Conservation (phyloP, 2,797 vertebrate genomes). For the Spheniscus humboldti region DNA sequence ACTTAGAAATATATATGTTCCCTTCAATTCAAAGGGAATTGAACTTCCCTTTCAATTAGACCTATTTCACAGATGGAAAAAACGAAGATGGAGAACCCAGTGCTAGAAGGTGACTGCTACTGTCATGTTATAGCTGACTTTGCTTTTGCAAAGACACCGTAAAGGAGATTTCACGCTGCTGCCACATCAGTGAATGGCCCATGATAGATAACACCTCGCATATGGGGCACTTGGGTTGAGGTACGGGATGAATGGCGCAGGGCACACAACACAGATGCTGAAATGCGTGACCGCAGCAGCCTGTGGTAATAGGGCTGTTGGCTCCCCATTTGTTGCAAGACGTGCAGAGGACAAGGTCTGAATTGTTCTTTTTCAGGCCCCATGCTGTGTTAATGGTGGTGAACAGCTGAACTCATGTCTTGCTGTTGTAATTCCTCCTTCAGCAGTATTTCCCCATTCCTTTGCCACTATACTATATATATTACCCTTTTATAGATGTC, state of each 20-base stretch:
- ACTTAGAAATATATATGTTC: neutral
- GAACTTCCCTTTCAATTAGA: neutral
- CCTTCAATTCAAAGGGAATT: neutral
- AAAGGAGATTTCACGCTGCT: neutral
- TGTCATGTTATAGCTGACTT: neutral
- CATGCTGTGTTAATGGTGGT: neutral
- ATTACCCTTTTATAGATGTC: neutral
- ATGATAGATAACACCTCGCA: rapidly evolving
- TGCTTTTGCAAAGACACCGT: neutral
- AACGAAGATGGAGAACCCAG: neutral
- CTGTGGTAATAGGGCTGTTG: neutral
- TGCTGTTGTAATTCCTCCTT: neutral
- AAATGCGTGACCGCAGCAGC: rapidly evolving
- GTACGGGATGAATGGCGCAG: neutral
- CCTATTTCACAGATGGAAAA: neutral
- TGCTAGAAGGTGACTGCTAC: neutral
- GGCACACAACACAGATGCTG: neutral
- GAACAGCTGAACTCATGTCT: neutral
- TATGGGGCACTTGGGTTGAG: rapidly evolving
- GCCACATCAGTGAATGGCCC: neutral
- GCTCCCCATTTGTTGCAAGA: neutral
- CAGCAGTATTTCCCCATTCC: neutral
- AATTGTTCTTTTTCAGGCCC: neutral
- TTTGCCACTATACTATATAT: neutral
- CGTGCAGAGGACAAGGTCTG: neutral